Evolutionary conservation across 2,888 invertebrate species (phyloP), one percentile per base, ranked within the genome.

Genomic region (Oegoconia quadripuncta): DNA sequence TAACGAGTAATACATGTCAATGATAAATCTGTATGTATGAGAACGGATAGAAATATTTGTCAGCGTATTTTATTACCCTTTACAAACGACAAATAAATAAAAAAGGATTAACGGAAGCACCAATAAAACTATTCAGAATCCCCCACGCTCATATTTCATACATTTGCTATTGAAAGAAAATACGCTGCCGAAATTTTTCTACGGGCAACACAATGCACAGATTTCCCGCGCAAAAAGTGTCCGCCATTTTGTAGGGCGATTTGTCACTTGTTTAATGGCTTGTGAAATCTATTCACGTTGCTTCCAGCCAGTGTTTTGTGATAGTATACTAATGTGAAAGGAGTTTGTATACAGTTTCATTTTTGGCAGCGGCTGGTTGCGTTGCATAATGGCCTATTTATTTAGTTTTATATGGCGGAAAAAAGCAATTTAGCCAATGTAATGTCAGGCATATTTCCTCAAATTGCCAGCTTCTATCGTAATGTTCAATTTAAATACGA

Each of bases 231-330:
- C 61, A 74, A 80, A 74, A 73, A 55, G 42, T 41, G 51, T 54
- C 71, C 61, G 82, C 83, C 84, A 84, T 84, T 78, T 84, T 83
- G 82, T 59, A 35, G 58, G 58, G 65, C 80, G 69, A 89, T 90
- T 89, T 89, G 84, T 90, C 90, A 90, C 75, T 52, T 64, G 83
- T 71, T 84, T 89, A 90, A 90, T 90, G 90, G 90, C 70, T 82
- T 84, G 89, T 83, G 77, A 89, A 90, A 89, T 89, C 73, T 82
- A 84, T 80, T 77, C 81, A 76, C 54, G 53, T 52, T 48, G 61
- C 56, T 48, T 49, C 49, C 52, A 57, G 56, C 56, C 60, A 63
- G 59, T 52, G 51, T 56, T 60, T 52, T 52, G 56, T 55, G 52
- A 59, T 56, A 55, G 58, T 48, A 44, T 49, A 55, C 49, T 39